Evolutionary conservation across 2,797 vertebrate species (phyloP).

Genomic region (Gastrophryne carolinensis): DNA sequence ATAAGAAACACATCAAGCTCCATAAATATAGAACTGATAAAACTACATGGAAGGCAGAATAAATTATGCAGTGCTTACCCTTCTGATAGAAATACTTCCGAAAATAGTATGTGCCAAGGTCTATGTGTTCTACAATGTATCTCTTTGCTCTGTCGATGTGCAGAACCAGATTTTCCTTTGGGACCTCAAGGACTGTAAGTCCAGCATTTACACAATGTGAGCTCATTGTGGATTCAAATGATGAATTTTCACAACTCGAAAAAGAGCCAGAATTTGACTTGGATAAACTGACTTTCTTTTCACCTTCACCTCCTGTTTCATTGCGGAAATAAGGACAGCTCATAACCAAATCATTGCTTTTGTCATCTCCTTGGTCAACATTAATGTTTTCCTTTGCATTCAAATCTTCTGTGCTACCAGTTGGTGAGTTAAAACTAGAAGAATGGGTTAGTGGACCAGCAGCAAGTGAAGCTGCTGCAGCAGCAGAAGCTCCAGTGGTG

Average conservation of each 20-base stretch:
- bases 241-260: slow-evolving; percentile 78
- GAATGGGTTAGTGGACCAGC: slow-evolving; percentile 89
- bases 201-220: slow-evolving; percentile 91
- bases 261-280: slow-evolving; percentile 87
- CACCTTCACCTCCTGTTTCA: slow-evolving; percentile 88
- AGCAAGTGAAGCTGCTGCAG: slow-evolving; percentile 87
- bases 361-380: slow-evolving; percentile 87
- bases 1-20: no score
- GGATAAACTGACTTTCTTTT: slow-evolving; percentile 79
- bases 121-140: slow-evolving; percentile 93
- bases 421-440: slow-evolving; percentile 91
- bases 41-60: not conserved
- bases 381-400: slow-evolving; percentile 84
- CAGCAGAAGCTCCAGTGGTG: slow-evolving; percentile 91
- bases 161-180: slow-evolving; percentile 83
- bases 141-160: slow-evolving; percentile 87
- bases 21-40: no score
- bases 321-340: slow-evolving; percentile 96
- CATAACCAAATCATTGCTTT: slow-evolving; percentile 90
- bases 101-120: slow-evolving; percentile 93
- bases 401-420: slow-evolving; percentile 93
- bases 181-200: slow-evolving; percentile 90
- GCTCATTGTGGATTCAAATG: slow-evolving; percentile 85
- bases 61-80: slow-evolving; percentile 71
- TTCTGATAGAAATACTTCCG: slow-evolving; percentile 92